Evolutionary conservation across 2,888 invertebrate genomes (phyloP), one percentile per base, ranked within the genome.

Genomic region (Microdon myrmicae): DNA sequence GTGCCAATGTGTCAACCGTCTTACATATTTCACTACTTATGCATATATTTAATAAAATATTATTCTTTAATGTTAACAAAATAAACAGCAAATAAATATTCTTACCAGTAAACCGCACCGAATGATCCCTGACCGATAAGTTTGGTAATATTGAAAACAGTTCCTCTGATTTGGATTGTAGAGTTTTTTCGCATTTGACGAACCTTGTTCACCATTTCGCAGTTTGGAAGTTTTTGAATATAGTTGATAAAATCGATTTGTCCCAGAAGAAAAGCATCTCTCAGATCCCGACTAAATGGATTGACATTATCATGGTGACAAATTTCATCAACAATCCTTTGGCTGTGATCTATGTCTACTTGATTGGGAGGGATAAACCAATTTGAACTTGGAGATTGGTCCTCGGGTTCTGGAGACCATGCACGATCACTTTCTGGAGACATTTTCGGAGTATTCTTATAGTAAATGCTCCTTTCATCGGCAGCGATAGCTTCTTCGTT

Each of bases 41-140:
- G 8, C 13, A 34, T 4, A 13, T 7, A 34, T 19, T 3, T 32
- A n/a, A 32, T 20, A 20, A 31, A 12, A 20, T 51, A 26, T 20
- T 16, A 25, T 9, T 9, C 12, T 1, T 12, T 31, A 31, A 16
- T 37, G 13, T 23, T 22, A 25, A 34, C 37, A 9, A 12, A 53
- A 31, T 8, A 49, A 12, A 55, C 13, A 83, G 37, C 82, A 74
- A 56, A 83, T 44, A 83, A n/a, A n/a, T n/a, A n/a, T n/a, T n/a
- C 77, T 67, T 86, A 90, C 78, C 88, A 85, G 73, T 86, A 90
- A 25, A 94, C 90, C 29, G 87, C 87, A 14, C 92, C 94, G 74
- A 89, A 94, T 45, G 89, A 87, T 29, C 93, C 93, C 82, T 92
- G 90, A 4, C 91, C 92, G 68, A 92, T 82, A 71, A 87, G 83